These are phyloP conservation scores for Dryadula phaetusa DNA, from an alignment of 2,888 invertebrate species.

Conservation along the genomic window DNA sequence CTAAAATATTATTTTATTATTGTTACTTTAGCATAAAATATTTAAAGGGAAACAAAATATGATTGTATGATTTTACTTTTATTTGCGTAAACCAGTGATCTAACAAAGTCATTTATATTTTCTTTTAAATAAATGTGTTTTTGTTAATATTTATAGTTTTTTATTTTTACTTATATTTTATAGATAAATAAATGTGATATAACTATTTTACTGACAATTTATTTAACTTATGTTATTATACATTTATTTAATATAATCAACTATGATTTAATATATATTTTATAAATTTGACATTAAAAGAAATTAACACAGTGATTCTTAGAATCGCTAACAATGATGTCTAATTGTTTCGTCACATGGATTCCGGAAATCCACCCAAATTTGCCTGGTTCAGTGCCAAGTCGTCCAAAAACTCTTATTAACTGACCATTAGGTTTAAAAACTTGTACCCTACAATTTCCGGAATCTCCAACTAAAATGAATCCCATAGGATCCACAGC, in stretches of 20 bases:
- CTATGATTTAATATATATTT: no score
- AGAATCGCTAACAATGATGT: constrained; percentile 86
- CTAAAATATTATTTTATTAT: neutral
- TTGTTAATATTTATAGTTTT: constrained; percentile 7
- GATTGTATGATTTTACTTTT: constrained; percentile 13
- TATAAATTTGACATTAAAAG: constrained; percentile 53
- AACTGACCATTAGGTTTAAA: constrained; percentile 89
- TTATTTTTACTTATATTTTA: neutral
- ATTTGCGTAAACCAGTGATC: constrained; percentile 31
- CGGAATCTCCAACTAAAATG: constrained; percentile 91
- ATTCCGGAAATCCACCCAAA: constrained; percentile 90
- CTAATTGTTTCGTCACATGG: constrained; percentile 84
- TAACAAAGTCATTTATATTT: constrained; percentile 34
- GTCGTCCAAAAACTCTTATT: constrained; percentile 86
- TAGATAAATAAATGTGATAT: no score
- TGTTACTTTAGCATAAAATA: neutral
- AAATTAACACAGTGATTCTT: constrained; percentile 81
- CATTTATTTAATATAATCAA: no score
- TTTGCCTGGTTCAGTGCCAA: constrained; percentile 74
- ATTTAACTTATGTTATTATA: no score
- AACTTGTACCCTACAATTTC: constrained; percentile 90
- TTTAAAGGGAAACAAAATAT: constrained; percentile 1
- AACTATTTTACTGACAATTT: no score
- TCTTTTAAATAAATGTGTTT: constrained; percentile 37
- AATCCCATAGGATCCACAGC: constrained; percentile 89